A percentile compares a stretch with the other conserved stretches of the same genome.
Evolutionary conservation across 2,113 vertebrate genomes (phyloP).

Genomic region (Ammospiza caudacuta): DNA sequence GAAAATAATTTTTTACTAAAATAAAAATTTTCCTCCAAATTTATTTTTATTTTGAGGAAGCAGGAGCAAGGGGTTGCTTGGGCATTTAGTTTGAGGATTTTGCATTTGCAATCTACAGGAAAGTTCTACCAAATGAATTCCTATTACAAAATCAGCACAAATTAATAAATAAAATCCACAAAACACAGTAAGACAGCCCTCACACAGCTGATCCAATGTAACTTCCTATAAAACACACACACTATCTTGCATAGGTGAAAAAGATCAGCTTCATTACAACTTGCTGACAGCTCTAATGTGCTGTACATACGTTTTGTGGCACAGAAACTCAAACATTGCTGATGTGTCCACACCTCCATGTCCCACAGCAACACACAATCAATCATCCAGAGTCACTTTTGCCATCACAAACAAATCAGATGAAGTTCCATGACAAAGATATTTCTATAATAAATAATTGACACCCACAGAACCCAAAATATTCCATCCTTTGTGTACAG

Average conservation of each 20-base stretch:
- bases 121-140: constrained; percentile 36
- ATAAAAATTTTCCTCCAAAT: neutral
- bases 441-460: neutral
- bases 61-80: neutral
- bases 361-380: neutral
- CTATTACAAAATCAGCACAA: neutral
- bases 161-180: neutral
- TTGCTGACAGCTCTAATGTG: neutral
- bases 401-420: neutral
- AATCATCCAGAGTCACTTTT: neutral
- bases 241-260: neutral
- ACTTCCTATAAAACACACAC: neutral
- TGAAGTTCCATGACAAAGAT: neutral
- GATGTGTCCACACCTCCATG: neutral
- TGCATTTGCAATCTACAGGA: neutral
- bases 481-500: neutral
- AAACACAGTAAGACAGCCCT: neutral
- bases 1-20: neutral
- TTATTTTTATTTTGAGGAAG: neutral
- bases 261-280: neutral
- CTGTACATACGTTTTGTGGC: neutral
- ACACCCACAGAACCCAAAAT: neutral
- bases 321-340: neutral
- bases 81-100: neutral
- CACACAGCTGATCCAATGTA: neutral